phyloP scores from a whole-genome alignment of 2,888 invertebrate species.

The Xanthia togata region DNA sequence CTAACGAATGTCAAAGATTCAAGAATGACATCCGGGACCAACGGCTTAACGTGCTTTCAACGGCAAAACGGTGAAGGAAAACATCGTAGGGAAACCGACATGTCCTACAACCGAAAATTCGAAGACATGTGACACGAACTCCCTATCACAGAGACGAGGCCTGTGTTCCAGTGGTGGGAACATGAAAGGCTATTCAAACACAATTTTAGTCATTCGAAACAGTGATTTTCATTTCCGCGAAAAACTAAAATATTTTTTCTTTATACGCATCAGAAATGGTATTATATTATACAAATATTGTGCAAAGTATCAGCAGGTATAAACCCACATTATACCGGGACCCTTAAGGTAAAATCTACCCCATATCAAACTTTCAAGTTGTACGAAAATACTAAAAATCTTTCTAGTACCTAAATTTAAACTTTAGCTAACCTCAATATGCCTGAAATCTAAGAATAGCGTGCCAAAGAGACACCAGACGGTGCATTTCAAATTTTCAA shows the following conservation, averaged over 20 bases:
- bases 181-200: no score
- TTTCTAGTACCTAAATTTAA: conserved; percentile 3
- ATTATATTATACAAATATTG: not conserved
- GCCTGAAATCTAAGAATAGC: conserved; percentile 22
- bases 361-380: not conserved
- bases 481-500: conserved; percentile 25
- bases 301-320: not conserved
- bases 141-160: no score
- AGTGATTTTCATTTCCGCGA: not conserved
- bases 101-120: no score
- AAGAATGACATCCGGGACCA: no score
- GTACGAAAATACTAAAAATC: not conserved
- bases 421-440: conserved; percentile 27
- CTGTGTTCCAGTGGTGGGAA: no score
- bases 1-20: no score
- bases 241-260: no score
- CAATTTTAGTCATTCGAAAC: not conserved
- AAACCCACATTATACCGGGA: not conserved
- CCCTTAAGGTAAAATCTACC: not conserved
- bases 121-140: no score
- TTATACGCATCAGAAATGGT: not conserved
- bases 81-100: no score
- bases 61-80: no score
- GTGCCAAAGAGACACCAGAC: conserved; percentile 18
- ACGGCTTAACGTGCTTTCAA: no score